Evolutionary conservation across 2,113 vertebrate genomes (phyloP), one percentile per base, ranked within the genome.

Genomic region (Noturus placidus): DNA sequence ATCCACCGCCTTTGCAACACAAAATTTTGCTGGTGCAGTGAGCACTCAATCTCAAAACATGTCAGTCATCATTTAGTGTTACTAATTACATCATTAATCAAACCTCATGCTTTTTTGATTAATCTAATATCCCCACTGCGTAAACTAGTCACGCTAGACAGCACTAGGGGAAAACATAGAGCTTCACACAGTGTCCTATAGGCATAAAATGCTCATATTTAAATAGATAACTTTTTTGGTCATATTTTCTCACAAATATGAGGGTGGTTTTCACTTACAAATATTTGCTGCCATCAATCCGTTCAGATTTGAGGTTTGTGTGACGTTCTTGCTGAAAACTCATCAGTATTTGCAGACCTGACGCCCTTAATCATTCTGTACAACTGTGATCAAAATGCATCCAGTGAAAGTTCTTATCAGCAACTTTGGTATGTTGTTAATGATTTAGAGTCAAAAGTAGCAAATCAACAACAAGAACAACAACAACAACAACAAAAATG

Each of bases 41-140:
- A 38, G 19, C 33, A 70, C 7, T 70, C 17, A 7, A 70, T 33
- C 33, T 70, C 69, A 70, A 38, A 70, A 70, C 69, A 70, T 20
- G 69, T 38, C 69, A 35, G 30, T 70, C 35, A 70, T 35, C 69
- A 70, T 70, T 70, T 70, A 38, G 33, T 38, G 69, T 38, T 20
- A 6, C 69, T 70, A 70, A 70, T 70, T 70, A 70, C 33, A 35
- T 20, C 69, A 70, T 70, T 70, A 70, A 70, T 70, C 69, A 70
- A 70, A 70, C 17, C 33, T 70, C 69, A 38, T 38, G 69, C 69
- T 35, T 70, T 20, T 70, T 20, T 70, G 1, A 70, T 70, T 70
- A 70, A 38, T 17, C 69, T 70, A 70, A 70, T 35, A 69, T 69
- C 30, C 67, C 30, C 8, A 20, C 69, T 9, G 69, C 69, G 33